Base-by-base conservation (phyloP, 1,140 invertebrate genomes). In the Asobara japonica region DNA sequence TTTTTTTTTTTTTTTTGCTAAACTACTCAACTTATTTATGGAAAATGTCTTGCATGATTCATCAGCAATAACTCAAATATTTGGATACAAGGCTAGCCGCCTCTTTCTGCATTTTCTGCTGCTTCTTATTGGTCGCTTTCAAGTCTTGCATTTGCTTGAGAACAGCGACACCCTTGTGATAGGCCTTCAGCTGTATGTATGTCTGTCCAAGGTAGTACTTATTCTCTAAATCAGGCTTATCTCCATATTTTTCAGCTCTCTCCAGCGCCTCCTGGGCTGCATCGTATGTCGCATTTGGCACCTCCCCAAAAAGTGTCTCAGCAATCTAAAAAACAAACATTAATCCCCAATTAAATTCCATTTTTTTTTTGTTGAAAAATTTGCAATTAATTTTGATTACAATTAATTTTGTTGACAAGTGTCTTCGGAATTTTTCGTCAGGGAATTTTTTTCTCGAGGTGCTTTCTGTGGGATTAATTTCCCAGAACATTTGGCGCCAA, bases 181-280 rank as follows among this genome's bases (percentile, higher is more conserved):
- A 89, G 7, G 91, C 80, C 31, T 84, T 86, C 69, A 88, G 77
- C 56, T 87, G 88, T 74, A 93, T 88, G 76, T 91, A 90, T 81
- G 91, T 91, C 84, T 94, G 94, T 20, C 91, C 93, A 69, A 95
- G 84, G 76, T 89, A 91, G 16, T 94, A 84, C 73, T 89, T 87
- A 80, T 94, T 95, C 78, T 94, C 91, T 80, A 94, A 91, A 88
- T 93, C 92, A 27, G 90, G 88, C 51, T 87, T 79, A 30, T 84
- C 83, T 45, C 89, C 89, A 10, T 94, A 81, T 69, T 85, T 85
- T 74, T 94, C 92, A 20, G 93, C 92, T 78, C 90, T 86, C 67
- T 91, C 73, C 69, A 95, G 92, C 79, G 91, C 85, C 25, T 81
- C 76, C n/a, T 93, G 82, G 16, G 94, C 93, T 72, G 95, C 93